These are phyloP conservation scores for Heliconius hortense DNA, from an alignment of 2,888 invertebrate species.

Conservation along the genomic window DNA sequence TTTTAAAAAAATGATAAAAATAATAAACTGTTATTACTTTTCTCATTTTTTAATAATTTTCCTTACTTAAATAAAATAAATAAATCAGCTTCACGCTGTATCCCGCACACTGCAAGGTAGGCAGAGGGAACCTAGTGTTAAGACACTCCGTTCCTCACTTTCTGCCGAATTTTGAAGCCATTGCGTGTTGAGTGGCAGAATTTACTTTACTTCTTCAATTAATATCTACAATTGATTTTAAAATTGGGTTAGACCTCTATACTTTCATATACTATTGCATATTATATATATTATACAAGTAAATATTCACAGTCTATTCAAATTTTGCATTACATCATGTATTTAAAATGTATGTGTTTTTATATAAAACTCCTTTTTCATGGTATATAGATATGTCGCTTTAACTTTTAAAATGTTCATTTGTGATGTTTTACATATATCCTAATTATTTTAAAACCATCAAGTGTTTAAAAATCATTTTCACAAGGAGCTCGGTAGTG, in stretches of 20 bases:
- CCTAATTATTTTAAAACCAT: not conserved
- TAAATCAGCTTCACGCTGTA: no score
- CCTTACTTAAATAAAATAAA: no score
- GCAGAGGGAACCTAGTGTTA: no score
- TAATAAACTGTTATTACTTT: no score
- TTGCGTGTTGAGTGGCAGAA: no score
- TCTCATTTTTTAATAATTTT: no score
- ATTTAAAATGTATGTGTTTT: not conserved
- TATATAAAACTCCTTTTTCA: not conserved
- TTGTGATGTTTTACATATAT: not conserved
- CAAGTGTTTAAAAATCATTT: not conserved
- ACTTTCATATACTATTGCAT: not conserved
- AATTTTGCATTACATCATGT: not conserved
- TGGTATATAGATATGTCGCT: not conserved
- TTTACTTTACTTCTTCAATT: no score
- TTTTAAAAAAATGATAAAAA: no score
- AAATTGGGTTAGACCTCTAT: not conserved
- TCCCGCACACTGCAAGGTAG: no score
- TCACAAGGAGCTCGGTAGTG: not conserved
- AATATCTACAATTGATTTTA: no score
- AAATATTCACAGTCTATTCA: conserved; percentile 11
- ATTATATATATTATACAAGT: not conserved
- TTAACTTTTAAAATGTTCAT: not conserved
- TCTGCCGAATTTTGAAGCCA: no score
- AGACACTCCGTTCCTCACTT: no score